Evolutionary conservation across 2,113 vertebrate genomes (phyloP).

Genomic region (Eulemur macaco): DNA sequence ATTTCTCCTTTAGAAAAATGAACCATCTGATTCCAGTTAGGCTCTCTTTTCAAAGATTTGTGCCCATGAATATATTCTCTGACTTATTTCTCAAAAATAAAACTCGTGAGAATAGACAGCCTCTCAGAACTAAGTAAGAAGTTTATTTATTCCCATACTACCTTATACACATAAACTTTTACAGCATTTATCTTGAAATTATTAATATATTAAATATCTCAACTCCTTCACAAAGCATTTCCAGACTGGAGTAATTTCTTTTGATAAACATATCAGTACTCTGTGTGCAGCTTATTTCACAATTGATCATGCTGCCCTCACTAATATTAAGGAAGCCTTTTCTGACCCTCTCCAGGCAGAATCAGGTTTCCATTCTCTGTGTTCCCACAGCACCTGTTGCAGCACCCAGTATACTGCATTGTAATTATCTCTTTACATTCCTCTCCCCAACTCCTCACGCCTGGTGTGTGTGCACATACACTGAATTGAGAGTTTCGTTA

Average conservation of each 20-base stretch:
- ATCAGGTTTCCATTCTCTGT: neutral
- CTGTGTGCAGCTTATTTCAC: neutral
- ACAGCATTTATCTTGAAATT: neutral
- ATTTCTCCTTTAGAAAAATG: constrained; percentile 6
- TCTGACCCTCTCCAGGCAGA: neutral
- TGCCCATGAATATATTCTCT: neutral
- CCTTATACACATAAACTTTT: neutral
- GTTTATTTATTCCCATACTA: neutral
- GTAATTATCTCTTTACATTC: neutral
- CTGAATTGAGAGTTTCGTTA: constrained; percentile 19
- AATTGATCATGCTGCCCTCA: neutral
- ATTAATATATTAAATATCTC: neutral
- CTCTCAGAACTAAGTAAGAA: neutral
- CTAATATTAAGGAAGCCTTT: neutral
- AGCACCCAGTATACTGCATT: neutral
- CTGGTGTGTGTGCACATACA: neutral
- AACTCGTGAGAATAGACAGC: neutral
- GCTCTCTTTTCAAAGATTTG: neutral
- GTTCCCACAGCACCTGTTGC: neutral
- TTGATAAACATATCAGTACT: neutral
- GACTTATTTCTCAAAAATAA: constrained; percentile 22
- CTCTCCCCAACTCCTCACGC: neutral
- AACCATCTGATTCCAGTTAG: neutral
- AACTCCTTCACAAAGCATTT: neutral
- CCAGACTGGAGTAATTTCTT: neutral